Percentiles rank a stretch among this genome's conserved stretches.
These are phyloP conservation scores for Emydocephalus ijimae DNA, from an alignment of 2,113 vertebrate genomes.

Conservation along the genomic window DNA sequence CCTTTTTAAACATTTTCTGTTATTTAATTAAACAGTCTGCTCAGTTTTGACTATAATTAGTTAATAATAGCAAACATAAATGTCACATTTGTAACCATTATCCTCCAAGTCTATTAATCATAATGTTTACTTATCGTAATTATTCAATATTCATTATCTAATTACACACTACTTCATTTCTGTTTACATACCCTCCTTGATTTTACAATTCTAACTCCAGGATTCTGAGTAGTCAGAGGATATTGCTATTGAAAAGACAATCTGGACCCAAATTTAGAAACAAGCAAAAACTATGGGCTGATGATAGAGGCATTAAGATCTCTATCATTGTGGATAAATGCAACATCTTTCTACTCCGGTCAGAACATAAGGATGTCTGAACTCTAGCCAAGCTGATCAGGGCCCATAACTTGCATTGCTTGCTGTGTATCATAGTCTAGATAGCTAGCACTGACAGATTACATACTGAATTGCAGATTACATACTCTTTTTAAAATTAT, in stretches of 20 bases:
- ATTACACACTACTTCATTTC: too few relatives aligned
- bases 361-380: conserved; percentile 34
- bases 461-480: conserved; percentile 9
- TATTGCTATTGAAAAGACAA: conserved; percentile 28
- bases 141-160: too few relatives aligned
- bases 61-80: too few relatives aligned
- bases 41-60: too few relatives aligned
- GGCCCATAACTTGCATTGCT: conserved; percentile 37
- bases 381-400: conserved; percentile 38
- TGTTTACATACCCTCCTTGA: too few relatives aligned
- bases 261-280: conserved; percentile 53
- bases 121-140: too few relatives aligned
- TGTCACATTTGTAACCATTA: too few relatives aligned
- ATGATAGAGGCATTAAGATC: conserved; percentile 57
- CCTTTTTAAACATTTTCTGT: too few relatives aligned
- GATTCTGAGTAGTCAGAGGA: neutral
- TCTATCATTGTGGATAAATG: conserved; percentile 49
- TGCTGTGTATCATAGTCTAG: conserved; percentile 17
- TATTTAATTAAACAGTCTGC: too few relatives aligned
- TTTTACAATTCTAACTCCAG: neutral
- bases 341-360: conserved; percentile 39
- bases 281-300: conserved; percentile 52
- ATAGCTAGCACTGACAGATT: conserved; percentile 23
- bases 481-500: conserved; percentile 25
- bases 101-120: too few relatives aligned